These are phyloP conservation scores for Parasteatoda lunata DNA, from an alignment of 2,888 invertebrate genomes.

Conservation along the genomic window DNA sequence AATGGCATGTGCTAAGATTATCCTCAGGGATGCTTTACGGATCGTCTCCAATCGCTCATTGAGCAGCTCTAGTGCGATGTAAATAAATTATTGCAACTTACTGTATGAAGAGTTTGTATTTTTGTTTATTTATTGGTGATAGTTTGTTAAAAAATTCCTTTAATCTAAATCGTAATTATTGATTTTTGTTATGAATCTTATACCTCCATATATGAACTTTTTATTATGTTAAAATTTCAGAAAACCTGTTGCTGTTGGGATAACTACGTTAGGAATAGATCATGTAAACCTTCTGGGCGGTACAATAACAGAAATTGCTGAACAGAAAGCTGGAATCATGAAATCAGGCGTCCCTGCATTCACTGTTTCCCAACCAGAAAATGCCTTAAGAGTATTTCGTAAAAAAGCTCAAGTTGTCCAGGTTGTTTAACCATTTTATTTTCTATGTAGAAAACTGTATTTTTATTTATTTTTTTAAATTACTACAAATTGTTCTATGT, in stretches of 20 bases:
- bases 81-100: too few species aligned
- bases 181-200: too few species aligned
- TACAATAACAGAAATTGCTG: slow-evolving; percentile 90
- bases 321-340: slow-evolving; percentile 96
- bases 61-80: not conserved
- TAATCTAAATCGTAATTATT: not conserved
- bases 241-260: slow-evolving; percentile 89
- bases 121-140: not conserved
- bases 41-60: too few species aligned
- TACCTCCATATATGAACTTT: too few species aligned
- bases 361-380: slow-evolving; percentile 81
- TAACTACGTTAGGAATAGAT: slow-evolving; percentile 92
- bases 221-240: slow-evolving; percentile 75
- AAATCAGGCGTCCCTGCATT: slow-evolving; percentile 84
- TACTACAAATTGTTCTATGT: slow-evolving; percentile 77
- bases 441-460: too few species aligned
- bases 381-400: slow-evolving; percentile 81
- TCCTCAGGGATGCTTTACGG: too few species aligned
- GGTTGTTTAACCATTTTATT: slow-evolving; percentile 74
- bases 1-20: too few species aligned
- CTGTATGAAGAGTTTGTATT: not conserved
- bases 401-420: slow-evolving; percentile 80
- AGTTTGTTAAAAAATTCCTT: not conserved
- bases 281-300: slow-evolving; percentile 89
- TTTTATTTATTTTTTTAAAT: not conserved